These are phyloP conservation scores for Rhabdomys dilectus DNA, from an alignment of 2,113 vertebrate species.

Conservation along the genomic window DNA sequence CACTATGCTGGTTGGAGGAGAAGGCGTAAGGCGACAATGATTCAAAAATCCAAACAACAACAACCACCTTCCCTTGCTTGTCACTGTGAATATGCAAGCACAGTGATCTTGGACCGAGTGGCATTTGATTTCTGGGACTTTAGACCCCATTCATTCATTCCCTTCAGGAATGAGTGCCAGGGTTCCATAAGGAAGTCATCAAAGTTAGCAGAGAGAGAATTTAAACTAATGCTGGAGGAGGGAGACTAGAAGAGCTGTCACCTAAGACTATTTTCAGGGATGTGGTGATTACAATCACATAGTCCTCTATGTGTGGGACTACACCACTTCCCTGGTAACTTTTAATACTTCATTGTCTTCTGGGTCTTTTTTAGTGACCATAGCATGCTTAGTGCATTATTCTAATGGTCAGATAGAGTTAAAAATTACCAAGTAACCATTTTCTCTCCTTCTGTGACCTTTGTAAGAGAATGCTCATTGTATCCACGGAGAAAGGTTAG, in stretches of 20 bases:
- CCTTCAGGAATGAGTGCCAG: not conserved
- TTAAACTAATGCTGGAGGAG: not conserved
- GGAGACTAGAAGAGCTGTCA: not conserved
- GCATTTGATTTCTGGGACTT: not conserved
- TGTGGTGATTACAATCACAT: not conserved
- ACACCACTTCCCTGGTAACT: not conserved
- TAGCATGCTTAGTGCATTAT: not conserved
- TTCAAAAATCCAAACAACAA: not conserved
- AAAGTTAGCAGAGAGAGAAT: not conserved
- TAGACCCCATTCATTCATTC: too few species aligned
- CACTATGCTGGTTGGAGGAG: not conserved
- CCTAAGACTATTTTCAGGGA: not conserved
- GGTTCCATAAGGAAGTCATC: not conserved
- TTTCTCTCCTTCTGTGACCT: not conserved
- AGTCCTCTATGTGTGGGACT: not conserved
- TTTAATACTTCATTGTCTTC: not conserved
- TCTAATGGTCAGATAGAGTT: not conserved
- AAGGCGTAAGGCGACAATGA: not conserved
- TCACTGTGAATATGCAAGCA: not conserved
- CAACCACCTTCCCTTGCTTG: not conserved
- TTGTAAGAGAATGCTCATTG: not conserved
- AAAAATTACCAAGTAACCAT: not conserved
- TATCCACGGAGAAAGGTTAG: not conserved
- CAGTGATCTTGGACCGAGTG: not conserved
- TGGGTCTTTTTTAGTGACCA: not conserved